Evolutionary conservation across 2,888 invertebrate species (phyloP), one percentile per base, ranked within the genome.

Genomic region (Phengaris arion): DNA sequence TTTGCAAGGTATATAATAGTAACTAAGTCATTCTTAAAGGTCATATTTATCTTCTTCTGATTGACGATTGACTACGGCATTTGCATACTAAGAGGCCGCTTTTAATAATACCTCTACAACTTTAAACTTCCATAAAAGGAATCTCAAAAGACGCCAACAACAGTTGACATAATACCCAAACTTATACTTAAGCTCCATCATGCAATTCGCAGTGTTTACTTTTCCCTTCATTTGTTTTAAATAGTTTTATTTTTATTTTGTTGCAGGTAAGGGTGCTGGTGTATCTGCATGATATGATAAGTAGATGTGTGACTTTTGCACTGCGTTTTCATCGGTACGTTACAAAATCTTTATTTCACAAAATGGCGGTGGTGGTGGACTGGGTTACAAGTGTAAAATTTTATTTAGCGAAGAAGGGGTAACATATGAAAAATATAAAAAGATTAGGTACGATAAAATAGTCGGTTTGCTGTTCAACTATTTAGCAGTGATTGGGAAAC

Each of bases 251-350:
- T 77, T 78, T 78, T 77, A 82, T 82, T 81, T 86, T 84, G 77
- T 86, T 85, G 9, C 91, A 92, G 92, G 93, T 92, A 92, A 93
- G 92, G 54, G 80, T 79, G 84, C 80, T 81, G 82, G 82, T 78
- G 78, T 86, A 84, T 83, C 83, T 88, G 92, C 89, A 89, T 91
- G 90, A 85, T 86, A 89, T 91, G 92, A 78, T 92, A 86, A 87
- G 87, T 91, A 93, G 89, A 84, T 88, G 91, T 79, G 92, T 92
- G 79, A 90, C 87, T 76, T 92, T 93, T 85, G 83, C 85, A 83
- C 87, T 90, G 80, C 87, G 88, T 77, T 79, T 79, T 51, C 80
- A 79, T 77, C 86, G 93, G 93, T 92, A 92, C 92, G 92, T n/a
- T n/a, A n/a, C n/a, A 84, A 79, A 79, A 77, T 80, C 77, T 77